phyloP scores from a whole-genome alignment of 2,113 vertebrate genomes.

The Falco punctatus region DNA sequence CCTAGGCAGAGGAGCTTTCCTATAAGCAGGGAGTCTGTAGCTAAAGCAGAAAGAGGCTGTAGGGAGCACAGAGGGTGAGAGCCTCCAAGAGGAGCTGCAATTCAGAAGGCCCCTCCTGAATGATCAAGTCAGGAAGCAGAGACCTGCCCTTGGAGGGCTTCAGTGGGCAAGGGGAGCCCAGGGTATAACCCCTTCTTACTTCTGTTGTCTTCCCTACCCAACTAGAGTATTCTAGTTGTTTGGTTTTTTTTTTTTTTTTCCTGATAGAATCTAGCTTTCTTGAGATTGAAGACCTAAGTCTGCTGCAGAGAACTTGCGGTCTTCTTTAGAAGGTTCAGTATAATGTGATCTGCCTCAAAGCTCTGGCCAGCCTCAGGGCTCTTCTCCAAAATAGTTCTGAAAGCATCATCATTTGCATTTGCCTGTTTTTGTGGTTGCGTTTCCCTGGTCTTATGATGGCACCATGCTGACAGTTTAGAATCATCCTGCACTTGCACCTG shows the following conservation, averaged over 20 bases:
- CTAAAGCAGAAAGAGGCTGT: neutral
- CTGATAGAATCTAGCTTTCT: neutral
- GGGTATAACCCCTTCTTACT: neutral
- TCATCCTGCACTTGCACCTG: neutral
- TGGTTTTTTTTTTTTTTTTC: neutral
- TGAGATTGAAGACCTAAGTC: neutral
- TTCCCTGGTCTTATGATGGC: neutral
- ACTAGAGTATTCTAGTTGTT: neutral
- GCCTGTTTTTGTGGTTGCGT: neutral
- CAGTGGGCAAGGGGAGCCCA: neutral
- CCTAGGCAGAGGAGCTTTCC: neutral
- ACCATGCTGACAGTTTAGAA: neutral
- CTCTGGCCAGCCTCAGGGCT: neutral
- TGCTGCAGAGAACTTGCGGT: neutral
- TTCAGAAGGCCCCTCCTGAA: neutral
- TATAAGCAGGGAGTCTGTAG: neutral
- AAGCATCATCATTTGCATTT: neutral
- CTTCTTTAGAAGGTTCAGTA: neutral
- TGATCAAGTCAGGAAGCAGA: neutral
- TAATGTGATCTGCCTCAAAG: neutral
- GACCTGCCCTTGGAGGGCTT: neutral
- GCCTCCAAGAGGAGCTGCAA: neutral
- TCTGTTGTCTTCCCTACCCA: neutral
- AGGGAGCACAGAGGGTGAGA: neutral
- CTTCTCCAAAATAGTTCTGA: neutral